Conservation (phyloP, 92 coral and sea anemone genomes). For the Palythoa caribaeorum region DNA sequence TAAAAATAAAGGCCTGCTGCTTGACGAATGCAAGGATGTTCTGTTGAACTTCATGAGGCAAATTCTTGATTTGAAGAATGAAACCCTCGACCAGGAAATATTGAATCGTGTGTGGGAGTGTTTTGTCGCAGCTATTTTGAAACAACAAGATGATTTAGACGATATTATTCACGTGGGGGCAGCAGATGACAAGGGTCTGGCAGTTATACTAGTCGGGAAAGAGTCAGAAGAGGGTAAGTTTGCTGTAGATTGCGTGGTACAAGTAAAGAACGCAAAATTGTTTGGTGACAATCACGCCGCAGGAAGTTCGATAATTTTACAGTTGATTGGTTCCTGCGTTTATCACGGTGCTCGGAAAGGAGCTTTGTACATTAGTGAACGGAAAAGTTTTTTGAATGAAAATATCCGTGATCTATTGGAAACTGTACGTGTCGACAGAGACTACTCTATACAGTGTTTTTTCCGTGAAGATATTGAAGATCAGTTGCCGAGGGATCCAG, state of each 20-base stretch:
- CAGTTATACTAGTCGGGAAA: conserved; percentile 31
- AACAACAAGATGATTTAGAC: conserved; percentile 32
- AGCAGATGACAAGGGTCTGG: conserved; percentile 38
- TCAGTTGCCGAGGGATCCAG: conserved; percentile 14
- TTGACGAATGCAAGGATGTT: conserved; percentile 29
- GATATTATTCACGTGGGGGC: conserved; percentile 42
- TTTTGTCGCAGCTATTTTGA: conserved; percentile 27
- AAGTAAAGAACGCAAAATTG: conserved; percentile 5
- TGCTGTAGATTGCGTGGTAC: conserved; percentile 37
- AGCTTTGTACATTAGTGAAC: conserved; percentile 25
- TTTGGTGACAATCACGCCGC: neutral
- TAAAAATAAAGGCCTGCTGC: conserved; percentile 20
- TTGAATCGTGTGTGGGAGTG: conserved; percentile 25
- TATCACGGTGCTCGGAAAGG: conserved; percentile 47
- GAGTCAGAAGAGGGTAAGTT: conserved; percentile 3
- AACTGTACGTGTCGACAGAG: neutral
- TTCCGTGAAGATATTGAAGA: conserved; percentile 41
- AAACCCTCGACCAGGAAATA: neutral
- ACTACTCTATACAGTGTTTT: conserved; percentile 10
- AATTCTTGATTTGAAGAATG: conserved; percentile 26
- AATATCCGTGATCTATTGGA: conserved; percentile 13
- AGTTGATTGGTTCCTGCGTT: conserved; percentile 37
- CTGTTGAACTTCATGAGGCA: conserved; percentile 20
- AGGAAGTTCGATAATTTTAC: conserved; percentile 24
- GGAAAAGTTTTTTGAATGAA: conserved; percentile 23